Evolutionary conservation across 2,113 vertebrate species (phyloP), one percentile per base, ranked within the genome.

Genomic region (Aplodontia rufa): DNA sequence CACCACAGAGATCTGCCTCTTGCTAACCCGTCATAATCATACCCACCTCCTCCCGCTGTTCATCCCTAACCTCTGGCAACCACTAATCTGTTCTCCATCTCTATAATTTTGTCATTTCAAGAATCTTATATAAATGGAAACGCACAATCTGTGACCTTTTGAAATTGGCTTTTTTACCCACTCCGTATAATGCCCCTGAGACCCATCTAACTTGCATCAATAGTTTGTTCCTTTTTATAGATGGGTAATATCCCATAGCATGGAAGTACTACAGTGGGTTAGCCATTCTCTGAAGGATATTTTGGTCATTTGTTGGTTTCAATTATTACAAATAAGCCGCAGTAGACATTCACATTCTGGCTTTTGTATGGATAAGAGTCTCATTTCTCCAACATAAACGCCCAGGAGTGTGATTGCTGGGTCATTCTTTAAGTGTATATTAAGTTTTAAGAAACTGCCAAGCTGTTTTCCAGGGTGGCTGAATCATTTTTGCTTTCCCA

Each of bases 381-480:
- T 92, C 42, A 40, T 91, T 88, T 91, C 58, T 76, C 66, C 40
- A 26, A 74, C 10, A 17, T 75, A 91, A 89, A 95, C 40, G 58
- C 22, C 66, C 72, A 62, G 5, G 26, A 85, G 37, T 47, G n/a
- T 75, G 79, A 74, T 55, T n/a, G 35, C 32, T 64, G 8, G 69
- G 45, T 91, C 69, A 53, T 83, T 88, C 72, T 83, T 3, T 62
- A 82, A 86, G 58, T 87, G 26, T 24, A 81, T 11, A 35, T 91
- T 96, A 78, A n/a, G 68, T 82, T 95, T 86, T 87, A 91, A 93
- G 76, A 93, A 83, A 81, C 37, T 80, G 14, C 30, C 78, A 62
- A 60, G 42, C 24, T 11, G 19, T 55, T 87, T 93, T 66, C 81
- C 24, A 24, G 62, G 66, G 40, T 83, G 76, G 71, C 32, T 49